Percentiles rank a stretch among this genome's conserved stretches.
These are phyloP conservation scores for Strigamia transsilvanica DNA, from an alignment of 2,888 invertebrate genomes.

Conservation along the genomic window DNA sequence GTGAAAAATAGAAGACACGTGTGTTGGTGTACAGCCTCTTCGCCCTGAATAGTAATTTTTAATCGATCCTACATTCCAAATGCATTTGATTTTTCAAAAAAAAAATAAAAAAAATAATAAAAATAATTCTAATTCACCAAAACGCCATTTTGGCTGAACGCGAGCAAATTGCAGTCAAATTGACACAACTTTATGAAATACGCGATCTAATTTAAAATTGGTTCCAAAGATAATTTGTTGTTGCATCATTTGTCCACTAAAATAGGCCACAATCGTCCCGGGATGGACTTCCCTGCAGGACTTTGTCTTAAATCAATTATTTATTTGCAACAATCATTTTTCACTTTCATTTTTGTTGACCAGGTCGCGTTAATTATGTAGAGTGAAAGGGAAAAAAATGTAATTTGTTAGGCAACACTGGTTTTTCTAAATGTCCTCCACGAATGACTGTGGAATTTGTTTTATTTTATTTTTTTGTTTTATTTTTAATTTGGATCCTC, in stretches of 20 bases:
- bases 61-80: constrained; percentile 33
- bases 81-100: not conserved
- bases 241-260: constrained; percentile 8
- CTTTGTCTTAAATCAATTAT: not conserved
- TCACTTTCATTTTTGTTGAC: constrained; percentile 10
- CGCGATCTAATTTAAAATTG: too few species aligned
- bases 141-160: too few species aligned
- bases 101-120: too few species aligned
- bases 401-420: constrained; percentile 47
- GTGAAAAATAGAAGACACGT: constrained; percentile 46
- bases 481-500: not conserved
- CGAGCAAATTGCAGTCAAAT: too few species aligned
- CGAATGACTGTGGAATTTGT: not conserved
- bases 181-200: too few species aligned
- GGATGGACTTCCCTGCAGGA: not conserved
- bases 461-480: not conserved
- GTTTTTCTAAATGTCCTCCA: not conserved
- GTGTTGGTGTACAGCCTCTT: constrained; percentile 22
- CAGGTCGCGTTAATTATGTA: constrained; percentile 14
- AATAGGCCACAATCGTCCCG: not conserved
- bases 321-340: constrained; percentile 12
- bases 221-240: not conserved
- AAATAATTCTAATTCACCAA: too few species aligned
- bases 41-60: constrained; percentile 44
- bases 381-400: constrained; percentile 10